Percentiles rank a stretch among this genome's conserved stretches.
These are phyloP conservation scores for Machimus atricapillus DNA, from an alignment of 2,888 invertebrate genomes.

Conservation along the genomic window DNA sequence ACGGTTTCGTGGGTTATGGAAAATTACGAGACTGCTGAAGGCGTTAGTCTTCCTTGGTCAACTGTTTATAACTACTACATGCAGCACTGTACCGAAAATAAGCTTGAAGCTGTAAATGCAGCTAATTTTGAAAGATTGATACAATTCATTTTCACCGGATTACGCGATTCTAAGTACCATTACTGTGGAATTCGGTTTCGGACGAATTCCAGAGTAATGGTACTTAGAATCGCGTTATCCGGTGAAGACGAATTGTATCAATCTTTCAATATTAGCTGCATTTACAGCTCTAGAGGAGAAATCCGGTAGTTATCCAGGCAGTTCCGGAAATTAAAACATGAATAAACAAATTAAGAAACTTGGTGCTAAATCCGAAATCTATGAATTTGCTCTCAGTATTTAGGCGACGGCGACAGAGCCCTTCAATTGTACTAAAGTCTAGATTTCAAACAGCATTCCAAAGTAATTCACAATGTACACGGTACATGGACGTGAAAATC, in stretches of 20 bases:
- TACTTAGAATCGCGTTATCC: slow-evolving; percentile 98
- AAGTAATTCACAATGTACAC: slow-evolving; percentile 92
- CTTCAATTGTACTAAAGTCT: slow-evolving; percentile 89
- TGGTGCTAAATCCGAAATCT: slow-evolving; percentile 59
- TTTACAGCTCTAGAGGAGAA: slow-evolving; percentile 78
- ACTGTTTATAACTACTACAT: slow-evolving; percentile 97
- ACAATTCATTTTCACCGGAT: slow-evolving; percentile 95
- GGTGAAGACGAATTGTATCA: slow-evolving; percentile 97
- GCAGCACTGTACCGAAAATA: slow-evolving; percentile 90
- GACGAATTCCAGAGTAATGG: slow-evolving; percentile 99
- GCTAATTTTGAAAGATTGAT: slow-evolving; percentile 99
- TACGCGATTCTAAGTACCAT: slow-evolving; percentile 98
- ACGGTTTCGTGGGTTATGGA: slow-evolving; percentile 97
- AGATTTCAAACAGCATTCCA: slow-evolving; percentile 89
- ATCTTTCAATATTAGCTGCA: slow-evolving; percentile 98
- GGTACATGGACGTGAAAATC: slow-evolving; percentile 79
- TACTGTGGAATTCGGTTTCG: slow-evolving; percentile 99
- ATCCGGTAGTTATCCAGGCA: slow-evolving; percentile 50
- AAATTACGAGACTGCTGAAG: slow-evolving; percentile 97
- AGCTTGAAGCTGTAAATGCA: slow-evolving; percentile 97
- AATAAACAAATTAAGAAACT: slow-evolving; percentile 54
- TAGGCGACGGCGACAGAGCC: slow-evolving; percentile 89
- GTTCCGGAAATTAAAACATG: slow-evolving; percentile 41
- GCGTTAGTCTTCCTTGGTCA: slow-evolving; percentile 89
- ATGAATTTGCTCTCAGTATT: slow-evolving; percentile 67